Base-by-base conservation (phyloP, 2,113 vertebrate genomes). In the Paramormyrops kingsleyae region DNA sequence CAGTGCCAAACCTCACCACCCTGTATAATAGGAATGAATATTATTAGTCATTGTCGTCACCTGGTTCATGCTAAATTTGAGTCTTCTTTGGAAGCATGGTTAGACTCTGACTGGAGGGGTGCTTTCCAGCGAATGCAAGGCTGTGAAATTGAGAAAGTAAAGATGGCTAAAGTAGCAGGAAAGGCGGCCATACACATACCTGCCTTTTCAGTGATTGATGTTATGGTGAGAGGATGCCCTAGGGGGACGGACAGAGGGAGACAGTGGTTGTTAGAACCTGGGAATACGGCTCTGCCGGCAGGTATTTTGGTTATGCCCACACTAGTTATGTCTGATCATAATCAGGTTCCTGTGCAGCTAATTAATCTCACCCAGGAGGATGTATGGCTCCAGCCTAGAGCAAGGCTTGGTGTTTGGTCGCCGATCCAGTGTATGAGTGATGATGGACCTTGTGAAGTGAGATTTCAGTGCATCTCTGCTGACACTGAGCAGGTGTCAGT, bases 371-470 rank as follows among this genome's bases (percentile, higher is more conserved):
- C 50, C 0, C 1, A 39, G 27, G 89, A 88, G 49, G 80, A 90
- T 89, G 50, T 88, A 4, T 91, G 83, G 89, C 77, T 88, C 3
- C 17, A 4, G 1, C 87, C 87, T 17, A 88, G 56, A 27, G 85
- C 80, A 5, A 6, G 87, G 19, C 77, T 47, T 24, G 90, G 90
- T 42, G 17, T 88, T 5, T 31, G 84, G 46, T 66, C n/a, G 4
- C 84, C 53, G 46, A 52, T 35, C 49, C 88, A 15, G 52, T 85
- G 17, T 15, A 44, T 9, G 19, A 62, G 9, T 4, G 24, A 15
- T 7, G 39, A 19, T 85, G 89, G 31, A 59, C 88, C 56, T 0
- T 62, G 56, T 62, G 21, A 62, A 85, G 90, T 90, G 15, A 56
- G 59, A 27, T 17, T 4, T 52, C 50, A 52, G 50, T 13, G 50